Base-by-base conservation (phyloP, 2,113 vertebrate species). In the Urocynchramus pylzowi region DNA sequence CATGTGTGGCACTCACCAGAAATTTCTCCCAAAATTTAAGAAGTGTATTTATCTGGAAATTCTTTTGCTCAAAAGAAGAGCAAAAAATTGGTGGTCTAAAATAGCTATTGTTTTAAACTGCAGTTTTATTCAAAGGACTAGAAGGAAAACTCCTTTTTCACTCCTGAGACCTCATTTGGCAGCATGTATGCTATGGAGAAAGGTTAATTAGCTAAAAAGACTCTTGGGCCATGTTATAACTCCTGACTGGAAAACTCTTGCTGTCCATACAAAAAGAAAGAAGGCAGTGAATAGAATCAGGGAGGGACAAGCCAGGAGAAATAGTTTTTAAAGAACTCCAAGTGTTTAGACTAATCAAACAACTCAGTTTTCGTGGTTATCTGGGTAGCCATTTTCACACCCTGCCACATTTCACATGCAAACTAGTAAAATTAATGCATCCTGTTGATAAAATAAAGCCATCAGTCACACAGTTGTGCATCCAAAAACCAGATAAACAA, bases 361-460 rank as follows among this genome's bases (percentile, higher is more conserved):
- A 54, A 89, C 85, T 96, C 81, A 31, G 13, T 91, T 98, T 97
- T 97, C 95, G 50, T 80, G 47, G 49, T 94, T 93, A 93, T 77
- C 79, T 84, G 69, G 45, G 84, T 79, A 95, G 78, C 45, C 31
- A 93, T 89, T 94, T 80, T 92, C 65, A 79, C 80, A 47, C 52
- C 49, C 24, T 87, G 86, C 63, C 74, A 92, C 16, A 64, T 33
- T 90, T 84, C 86, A 77, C 57, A 89, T 79, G 35, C 84, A 89
- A 92, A 83, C 61, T 76, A 83, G 35, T 83, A 71, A 95, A 95
- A 94, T 81, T 49, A 78, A 95, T 97, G 79, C 54, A 87, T 78
- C 68, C 77, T 91, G 67, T 61, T 91, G 83, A 56, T 85, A 89
- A 96, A 93, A 89, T 77, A 94, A 84, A 84, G 67, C 59, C 84